These are phyloP conservation scores for Lepisosteus oculatus DNA, from an alignment of 2,113 vertebrate species.

Conservation along the genomic window DNA sequence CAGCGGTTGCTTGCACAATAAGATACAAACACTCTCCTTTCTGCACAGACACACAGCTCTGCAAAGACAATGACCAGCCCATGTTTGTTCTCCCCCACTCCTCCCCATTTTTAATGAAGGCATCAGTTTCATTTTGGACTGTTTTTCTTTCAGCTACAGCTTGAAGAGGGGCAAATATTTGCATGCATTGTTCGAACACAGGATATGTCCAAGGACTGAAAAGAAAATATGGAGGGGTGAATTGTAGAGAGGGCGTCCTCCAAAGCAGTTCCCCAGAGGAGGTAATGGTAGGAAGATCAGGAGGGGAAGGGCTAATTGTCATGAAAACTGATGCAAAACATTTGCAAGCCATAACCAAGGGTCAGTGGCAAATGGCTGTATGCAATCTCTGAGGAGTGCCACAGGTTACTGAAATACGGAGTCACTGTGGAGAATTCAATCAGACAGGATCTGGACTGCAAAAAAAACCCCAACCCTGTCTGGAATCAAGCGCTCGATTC, in stretches of 20 bases:
- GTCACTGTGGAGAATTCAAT: slow-evolving; percentile 16
- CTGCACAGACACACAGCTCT: slow-evolving; percentile 43
- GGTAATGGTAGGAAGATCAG: slow-evolving; percentile 35
- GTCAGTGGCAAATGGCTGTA: slow-evolving; percentile 31
- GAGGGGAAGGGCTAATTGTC: slow-evolving; percentile 41
- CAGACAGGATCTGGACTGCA: slow-evolving; percentile 30
- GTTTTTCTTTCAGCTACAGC: slow-evolving; percentile 40
- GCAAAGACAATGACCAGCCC: slow-evolving; percentile 37
- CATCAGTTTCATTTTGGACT: slow-evolving; percentile 49
- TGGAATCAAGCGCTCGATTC: slow-evolving; percentile 27
- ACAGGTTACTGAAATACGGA: slow-evolving; percentile 17
- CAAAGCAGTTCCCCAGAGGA: slow-evolving; percentile 16
- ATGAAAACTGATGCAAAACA: slow-evolving; percentile 52
- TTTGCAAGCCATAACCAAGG: slow-evolving; percentile 35
- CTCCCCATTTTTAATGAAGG: slow-evolving; percentile 55
- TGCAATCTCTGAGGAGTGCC: slow-evolving; percentile 12
- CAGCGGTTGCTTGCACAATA: slow-evolving; percentile 26
- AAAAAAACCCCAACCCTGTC: slow-evolving; percentile 11
- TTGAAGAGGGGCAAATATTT: slow-evolving; percentile 66
- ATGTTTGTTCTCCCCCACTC: slow-evolving; percentile 49
- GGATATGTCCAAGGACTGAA: slow-evolving; percentile 41
- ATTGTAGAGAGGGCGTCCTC: neutral
- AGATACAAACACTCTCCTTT: slow-evolving; percentile 22
- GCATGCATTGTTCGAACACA: slow-evolving; percentile 54
- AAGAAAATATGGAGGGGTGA: slow-evolving; percentile 22